These are phyloP conservation scores for Agriopis leucophaearia DNA, from an alignment of 2,888 invertebrate species.

Conservation along the genomic window DNA sequence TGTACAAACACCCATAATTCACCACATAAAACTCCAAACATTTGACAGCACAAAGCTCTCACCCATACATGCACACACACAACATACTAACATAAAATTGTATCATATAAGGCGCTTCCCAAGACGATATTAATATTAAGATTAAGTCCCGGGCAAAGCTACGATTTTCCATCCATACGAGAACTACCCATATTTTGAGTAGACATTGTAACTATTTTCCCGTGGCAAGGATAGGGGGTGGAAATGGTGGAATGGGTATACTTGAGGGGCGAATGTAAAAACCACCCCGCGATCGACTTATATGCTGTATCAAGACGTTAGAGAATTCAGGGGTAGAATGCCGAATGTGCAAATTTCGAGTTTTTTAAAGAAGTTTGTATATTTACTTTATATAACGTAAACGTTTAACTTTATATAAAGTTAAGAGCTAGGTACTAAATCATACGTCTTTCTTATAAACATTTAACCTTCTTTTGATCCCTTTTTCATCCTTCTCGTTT, in stretches of 20 bases:
- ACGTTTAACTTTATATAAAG: too few relatives aligned
- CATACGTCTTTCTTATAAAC: too few relatives aligned
- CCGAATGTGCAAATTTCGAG: constrained; percentile 46
- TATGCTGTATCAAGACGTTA: constrained; percentile 84
- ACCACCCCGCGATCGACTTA: constrained; percentile 86
- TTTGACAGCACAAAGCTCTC: constrained; percentile 50
- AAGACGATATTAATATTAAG: constrained; percentile 83
- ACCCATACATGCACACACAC: constrained; percentile 61
- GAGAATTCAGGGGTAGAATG: constrained; percentile 47
- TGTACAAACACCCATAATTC: constrained; percentile 35
- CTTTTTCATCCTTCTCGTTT: too few relatives aligned
- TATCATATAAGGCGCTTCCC: constrained; percentile 77
- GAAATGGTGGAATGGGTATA: constrained; percentile 67
- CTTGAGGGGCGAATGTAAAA: constrained; percentile 84
- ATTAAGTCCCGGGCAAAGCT: constrained; percentile 65
- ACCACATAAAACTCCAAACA: constrained; percentile 45
- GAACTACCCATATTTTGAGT: constrained; percentile 19
- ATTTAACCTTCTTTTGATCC: too few relatives aligned
- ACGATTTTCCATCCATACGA: constrained; percentile 23
- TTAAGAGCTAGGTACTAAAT: too few relatives aligned
- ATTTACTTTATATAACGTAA: too few relatives aligned
- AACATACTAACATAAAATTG: constrained; percentile 72
- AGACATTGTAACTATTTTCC: constrained; percentile 35
- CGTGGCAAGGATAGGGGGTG: constrained; percentile 47
- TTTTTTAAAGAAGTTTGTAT: constrained; percentile 11